These are phyloP conservation scores for Portevinia maculata DNA, from an alignment of 2,888 invertebrate species.

Conservation along the genomic window DNA sequence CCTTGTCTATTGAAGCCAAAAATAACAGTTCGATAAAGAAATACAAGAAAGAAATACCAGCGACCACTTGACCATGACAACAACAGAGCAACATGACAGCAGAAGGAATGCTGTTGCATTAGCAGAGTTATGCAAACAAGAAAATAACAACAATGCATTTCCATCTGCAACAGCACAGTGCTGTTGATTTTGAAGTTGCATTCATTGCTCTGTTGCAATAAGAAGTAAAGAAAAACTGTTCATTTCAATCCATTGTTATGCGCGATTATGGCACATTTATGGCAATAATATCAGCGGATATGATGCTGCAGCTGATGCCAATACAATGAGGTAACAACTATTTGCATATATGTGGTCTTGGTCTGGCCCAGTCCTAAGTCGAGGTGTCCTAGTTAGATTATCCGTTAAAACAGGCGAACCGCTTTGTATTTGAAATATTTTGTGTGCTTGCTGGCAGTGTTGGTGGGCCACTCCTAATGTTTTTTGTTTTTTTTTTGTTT, in stretches of 20 bases:
- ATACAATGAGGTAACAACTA: conserved; percentile 52
- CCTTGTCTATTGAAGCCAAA: conserved; percentile 61
- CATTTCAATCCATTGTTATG: conserved; percentile 62
- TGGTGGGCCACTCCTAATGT: conserved; percentile 19
- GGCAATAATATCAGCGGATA: conserved; percentile 61
- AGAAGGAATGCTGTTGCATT: conserved; percentile 55
- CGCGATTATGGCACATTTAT: conserved; percentile 68
- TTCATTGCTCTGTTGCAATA: conserved; percentile 51
- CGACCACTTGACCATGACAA: conserved; percentile 64
- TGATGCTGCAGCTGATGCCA: conserved; percentile 38
- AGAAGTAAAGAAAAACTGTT: conserved; percentile 16
- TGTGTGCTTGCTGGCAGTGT: not conserved
- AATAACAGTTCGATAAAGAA: conserved; percentile 20
- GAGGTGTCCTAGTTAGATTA: conserved; percentile 43
- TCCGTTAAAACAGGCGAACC: conserved; percentile 5
- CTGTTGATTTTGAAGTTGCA: not conserved
- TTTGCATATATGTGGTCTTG: conserved; percentile 35
- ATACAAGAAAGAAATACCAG: conserved; percentile 7
- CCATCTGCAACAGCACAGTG: conserved; percentile 7
- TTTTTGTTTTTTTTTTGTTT: conserved; percentile 14
- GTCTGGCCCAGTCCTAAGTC: conserved; percentile 26
- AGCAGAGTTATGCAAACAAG: conserved; percentile 63
- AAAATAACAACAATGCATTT: conserved; percentile 5
- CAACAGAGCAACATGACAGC: conserved; percentile 2
- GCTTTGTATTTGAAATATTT: conserved; percentile 32